Conservation (phyloP, 2,113 vertebrate species). For the Phycodurus eques region DNA sequence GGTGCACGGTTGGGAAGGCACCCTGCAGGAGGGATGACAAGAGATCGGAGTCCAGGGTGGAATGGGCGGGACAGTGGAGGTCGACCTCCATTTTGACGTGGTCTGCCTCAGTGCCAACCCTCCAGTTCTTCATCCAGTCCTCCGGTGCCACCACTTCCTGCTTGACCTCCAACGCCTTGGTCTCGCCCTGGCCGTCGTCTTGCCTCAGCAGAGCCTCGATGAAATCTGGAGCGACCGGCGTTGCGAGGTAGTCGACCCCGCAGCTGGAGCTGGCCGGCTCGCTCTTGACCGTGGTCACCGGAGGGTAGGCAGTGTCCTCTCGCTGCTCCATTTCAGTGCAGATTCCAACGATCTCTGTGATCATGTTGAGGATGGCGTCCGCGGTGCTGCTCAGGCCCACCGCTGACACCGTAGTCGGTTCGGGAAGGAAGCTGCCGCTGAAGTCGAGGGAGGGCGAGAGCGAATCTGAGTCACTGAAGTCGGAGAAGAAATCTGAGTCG, state of each 20-base stretch:
- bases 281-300: constrained; percentile 62
- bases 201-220: constrained; percentile 64
- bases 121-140: constrained; percentile 46
- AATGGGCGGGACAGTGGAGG: constrained; percentile 18
- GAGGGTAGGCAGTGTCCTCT: constrained; percentile 50
- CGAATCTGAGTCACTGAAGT: constrained; percentile 73
- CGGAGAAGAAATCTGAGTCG: constrained; percentile 81
- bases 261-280: constrained; percentile 61
- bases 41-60: constrained; percentile 24
- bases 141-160: constrained; percentile 66
- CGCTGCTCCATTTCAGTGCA: constrained; percentile 77
- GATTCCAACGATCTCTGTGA: constrained; percentile 92
- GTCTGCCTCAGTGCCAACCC: constrained; percentile 45
- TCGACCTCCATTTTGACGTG: constrained; percentile 23
- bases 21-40: constrained; percentile 65
- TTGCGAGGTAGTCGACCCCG: constrained; percentile 44
- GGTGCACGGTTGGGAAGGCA: constrained; percentile 55
- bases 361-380: constrained; percentile 91
- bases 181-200: constrained; percentile 42
- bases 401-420: constrained; percentile 65
- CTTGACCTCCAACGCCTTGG: constrained; percentile 55
- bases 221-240: constrained; percentile 56
- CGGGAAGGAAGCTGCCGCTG: constrained; percentile 84
- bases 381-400: constrained; percentile 81
- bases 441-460: constrained; percentile 82